Conservation (phyloP, 2,888 invertebrate genomes). For the Mellilla xanthometata region DNA sequence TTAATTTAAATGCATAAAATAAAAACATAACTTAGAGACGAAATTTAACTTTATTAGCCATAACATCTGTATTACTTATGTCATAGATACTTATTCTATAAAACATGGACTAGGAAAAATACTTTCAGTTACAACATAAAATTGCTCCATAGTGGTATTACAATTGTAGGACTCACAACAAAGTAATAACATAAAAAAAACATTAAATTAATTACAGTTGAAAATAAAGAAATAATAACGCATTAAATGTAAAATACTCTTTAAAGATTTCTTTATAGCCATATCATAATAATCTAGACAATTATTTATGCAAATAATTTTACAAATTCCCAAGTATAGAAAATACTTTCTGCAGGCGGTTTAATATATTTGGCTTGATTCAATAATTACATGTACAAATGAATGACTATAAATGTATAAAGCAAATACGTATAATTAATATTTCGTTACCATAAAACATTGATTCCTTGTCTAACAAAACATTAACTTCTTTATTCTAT, state of each 20-base stretch:
- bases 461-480: too few species aligned
- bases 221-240: conserved; percentile 1
- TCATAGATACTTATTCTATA: conserved; percentile 50
- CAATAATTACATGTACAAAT: conserved; percentile 6
- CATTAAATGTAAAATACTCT: too few species aligned
- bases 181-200: conserved; percentile 4
- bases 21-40: conserved; percentile 44
- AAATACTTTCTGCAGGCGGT: conserved; percentile 24
- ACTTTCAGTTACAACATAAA: conserved; percentile 33
- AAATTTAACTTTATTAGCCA: conserved; percentile 65
- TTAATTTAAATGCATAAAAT: conserved; percentile 14
- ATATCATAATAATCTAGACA: neutral
- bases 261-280: too few species aligned
- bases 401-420: too few species aligned
- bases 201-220: conserved; percentile 1
- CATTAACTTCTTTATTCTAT: too few species aligned
- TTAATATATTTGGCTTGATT: conserved; percentile 26
- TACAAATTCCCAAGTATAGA: conserved; percentile 15
- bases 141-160: conserved; percentile 27
- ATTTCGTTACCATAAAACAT: too few species aligned
- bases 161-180: conserved; percentile 26
- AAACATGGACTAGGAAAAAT: conserved; percentile 62
- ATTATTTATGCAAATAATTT: neutral
- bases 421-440: too few species aligned
- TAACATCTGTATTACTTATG: conserved; percentile 58